These are phyloP conservation scores for Semnornis frantzii DNA, from an alignment of 2,113 vertebrate species.

Conservation along the genomic window DNA sequence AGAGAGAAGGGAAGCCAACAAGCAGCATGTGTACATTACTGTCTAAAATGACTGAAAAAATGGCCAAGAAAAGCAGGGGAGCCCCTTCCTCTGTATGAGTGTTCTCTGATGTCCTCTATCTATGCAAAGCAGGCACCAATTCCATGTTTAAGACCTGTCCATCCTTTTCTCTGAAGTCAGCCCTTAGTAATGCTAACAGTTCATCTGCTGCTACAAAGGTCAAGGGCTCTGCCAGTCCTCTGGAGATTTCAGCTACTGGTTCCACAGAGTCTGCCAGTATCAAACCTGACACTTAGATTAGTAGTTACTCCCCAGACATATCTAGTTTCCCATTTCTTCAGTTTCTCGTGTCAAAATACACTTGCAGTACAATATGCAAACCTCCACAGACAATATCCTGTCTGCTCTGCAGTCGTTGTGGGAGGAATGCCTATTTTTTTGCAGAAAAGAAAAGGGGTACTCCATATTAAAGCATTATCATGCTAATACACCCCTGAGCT, in stretches of 20 bases:
- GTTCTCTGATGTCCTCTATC: background rate
- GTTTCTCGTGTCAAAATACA: conserved; percentile 68
- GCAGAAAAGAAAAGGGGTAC: background rate
- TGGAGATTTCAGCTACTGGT: conserved; percentile 36
- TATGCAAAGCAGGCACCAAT: background rate
- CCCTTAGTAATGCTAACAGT: background rate
- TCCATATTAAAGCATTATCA: background rate
- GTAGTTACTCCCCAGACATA: conserved; percentile 50
- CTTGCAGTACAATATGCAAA: conserved; percentile 60
- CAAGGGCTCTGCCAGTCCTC: conserved; percentile 42
- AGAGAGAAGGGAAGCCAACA: background rate
- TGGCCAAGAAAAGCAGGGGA: background rate
- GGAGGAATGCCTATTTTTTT: background rate
- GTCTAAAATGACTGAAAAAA: background rate
- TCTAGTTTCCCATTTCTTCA: conserved; percentile 66
- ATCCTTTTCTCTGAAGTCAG: background rate
- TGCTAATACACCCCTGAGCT: background rate
- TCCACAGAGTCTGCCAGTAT: conserved; percentile 61
- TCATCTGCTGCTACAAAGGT: conserved; percentile 28
- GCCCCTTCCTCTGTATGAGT: background rate
- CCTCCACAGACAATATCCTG: background rate
- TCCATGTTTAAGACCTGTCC: background rate
- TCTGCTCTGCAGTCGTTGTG: background rate
- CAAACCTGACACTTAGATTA: conserved; percentile 66
- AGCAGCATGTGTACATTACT: background rate